These are phyloP conservation scores for Erythrolamprus reginae DNA, from an alignment of 2,113 vertebrate species.

Conservation along the genomic window DNA sequence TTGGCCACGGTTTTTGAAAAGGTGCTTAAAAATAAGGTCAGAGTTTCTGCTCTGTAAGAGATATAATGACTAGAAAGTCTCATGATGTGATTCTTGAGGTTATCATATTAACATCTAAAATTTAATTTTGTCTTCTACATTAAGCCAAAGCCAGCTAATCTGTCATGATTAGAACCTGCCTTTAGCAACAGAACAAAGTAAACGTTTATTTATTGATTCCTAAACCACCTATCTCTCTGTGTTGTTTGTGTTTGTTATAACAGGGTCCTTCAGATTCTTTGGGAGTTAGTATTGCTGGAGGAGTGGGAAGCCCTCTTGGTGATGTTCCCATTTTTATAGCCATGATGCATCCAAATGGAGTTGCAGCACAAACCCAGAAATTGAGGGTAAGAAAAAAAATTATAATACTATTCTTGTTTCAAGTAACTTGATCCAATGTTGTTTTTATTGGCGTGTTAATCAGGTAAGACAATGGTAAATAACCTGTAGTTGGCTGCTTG, in stretches of 20 bases:
- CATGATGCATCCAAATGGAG: constrained; percentile 93
- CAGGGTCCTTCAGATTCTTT: constrained; percentile 83
- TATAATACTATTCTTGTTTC: not conserved
- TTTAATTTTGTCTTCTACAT: not conserved
- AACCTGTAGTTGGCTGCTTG: not conserved
- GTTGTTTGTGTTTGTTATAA: constrained; percentile 8
- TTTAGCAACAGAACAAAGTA: not conserved
- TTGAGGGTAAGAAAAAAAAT: constrained; percentile 74
- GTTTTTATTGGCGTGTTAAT: not conserved
- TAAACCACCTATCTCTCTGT: not conserved
- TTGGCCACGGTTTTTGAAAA: not conserved
- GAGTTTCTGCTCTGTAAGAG: not conserved
- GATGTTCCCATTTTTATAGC: constrained; percentile 97
- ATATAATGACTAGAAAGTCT: not conserved
- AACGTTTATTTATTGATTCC: not conserved
- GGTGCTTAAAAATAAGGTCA: not conserved
- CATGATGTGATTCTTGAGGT: not conserved
- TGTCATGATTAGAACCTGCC: not conserved
- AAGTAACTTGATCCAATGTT: not conserved
- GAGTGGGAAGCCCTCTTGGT: constrained; percentile 92
- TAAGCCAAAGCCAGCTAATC: not conserved
- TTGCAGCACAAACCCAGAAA: constrained; percentile 93
- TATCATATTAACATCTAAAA: not conserved
- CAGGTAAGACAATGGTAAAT: not conserved
- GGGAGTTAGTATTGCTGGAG: constrained; percentile 94